Percentiles rank a stretch among this genome's conserved stretches.
These are phyloP conservation scores for Caenorhabditis wallacei DNA, from an alignment of 2,888 invertebrate species.

Conservation along the genomic window DNA sequence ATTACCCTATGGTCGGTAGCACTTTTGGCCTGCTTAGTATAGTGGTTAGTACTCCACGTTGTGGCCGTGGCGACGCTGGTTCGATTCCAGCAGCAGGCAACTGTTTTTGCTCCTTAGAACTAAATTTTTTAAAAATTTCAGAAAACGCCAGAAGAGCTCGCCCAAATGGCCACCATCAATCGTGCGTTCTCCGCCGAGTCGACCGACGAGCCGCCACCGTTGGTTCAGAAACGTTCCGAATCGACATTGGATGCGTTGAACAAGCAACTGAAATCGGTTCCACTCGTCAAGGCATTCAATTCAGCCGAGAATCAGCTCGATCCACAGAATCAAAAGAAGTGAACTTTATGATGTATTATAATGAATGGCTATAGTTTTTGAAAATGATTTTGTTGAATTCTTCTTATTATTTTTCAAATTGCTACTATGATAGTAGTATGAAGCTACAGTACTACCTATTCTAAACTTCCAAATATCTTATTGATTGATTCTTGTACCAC, in stretches of 20 bases:
- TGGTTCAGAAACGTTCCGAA: conserved; percentile 36
- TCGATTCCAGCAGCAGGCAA: conserved; percentile 82
- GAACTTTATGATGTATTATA: background rate
- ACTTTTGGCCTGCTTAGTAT: conserved; percentile 75
- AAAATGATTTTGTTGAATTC: no score
- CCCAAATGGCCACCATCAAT: conserved; percentile 39
- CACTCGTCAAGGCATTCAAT: conserved; percentile 47
- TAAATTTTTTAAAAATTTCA: conserved; percentile 10
- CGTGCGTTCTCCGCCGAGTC: conserved; percentile 58
- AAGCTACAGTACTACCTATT: no score
- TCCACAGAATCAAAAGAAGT: conserved; percentile 20
- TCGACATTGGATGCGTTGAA: conserved; percentile 31
- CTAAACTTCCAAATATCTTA: no score
- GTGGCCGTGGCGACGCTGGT: conserved; percentile 82
- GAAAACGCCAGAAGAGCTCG: conserved; percentile 49
- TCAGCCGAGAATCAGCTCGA: conserved; percentile 44
- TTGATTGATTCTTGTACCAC: no score
- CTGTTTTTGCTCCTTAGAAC: conserved; percentile 50
- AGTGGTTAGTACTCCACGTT: conserved; percentile 83
- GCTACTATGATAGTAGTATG: no score
- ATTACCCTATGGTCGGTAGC: background rate
- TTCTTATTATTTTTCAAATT: no score
- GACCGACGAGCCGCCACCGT: conserved; percentile 44
- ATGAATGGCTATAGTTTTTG: no score
- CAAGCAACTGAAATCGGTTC: conserved; percentile 43